These are phyloP conservation scores for Smutsia gigantea DNA, from an alignment of 2,797 vertebrate species.

Conservation along the genomic window DNA sequence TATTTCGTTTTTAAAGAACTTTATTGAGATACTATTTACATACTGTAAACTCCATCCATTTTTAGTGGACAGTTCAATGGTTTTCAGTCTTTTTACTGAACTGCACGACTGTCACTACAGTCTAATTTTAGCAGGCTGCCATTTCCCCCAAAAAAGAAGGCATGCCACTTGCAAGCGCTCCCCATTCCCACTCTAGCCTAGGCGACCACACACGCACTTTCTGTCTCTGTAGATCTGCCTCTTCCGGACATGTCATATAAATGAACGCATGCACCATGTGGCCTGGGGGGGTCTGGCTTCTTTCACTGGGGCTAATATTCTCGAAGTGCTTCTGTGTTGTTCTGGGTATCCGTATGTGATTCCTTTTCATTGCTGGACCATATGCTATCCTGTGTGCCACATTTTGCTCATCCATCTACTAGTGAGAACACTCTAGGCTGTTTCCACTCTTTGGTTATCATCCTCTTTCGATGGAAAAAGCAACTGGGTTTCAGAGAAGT, in stretches of 20 bases:
- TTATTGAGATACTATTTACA: background rate
- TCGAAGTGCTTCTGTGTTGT: background rate
- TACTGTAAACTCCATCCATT: background rate
- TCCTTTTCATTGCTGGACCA: background rate
- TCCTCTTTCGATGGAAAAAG: background rate
- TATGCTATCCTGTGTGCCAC: too few relatives aligned
- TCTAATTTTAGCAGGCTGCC: background rate
- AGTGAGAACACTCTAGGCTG: background rate
- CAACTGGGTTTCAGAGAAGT: background rate
- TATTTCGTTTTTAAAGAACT: background rate
- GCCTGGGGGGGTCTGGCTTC: background rate
- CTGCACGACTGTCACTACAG: too few relatives aligned
- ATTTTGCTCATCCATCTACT: background rate
- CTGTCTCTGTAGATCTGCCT: background rate
- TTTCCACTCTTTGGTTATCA: background rate
- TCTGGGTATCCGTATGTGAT: background rate
- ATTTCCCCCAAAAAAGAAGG: background rate
- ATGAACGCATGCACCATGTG: accelerated
- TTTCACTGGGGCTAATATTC: background rate
- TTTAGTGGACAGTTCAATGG: background rate
- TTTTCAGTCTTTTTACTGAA: background rate
- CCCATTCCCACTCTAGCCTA: background rate
- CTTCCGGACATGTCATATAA: accelerated
- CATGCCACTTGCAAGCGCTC: background rate
- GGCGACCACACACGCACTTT: background rate